phyloP scores from a whole-genome alignment of 1,140 invertebrate genomes.

The Achroia grisella region DNA sequence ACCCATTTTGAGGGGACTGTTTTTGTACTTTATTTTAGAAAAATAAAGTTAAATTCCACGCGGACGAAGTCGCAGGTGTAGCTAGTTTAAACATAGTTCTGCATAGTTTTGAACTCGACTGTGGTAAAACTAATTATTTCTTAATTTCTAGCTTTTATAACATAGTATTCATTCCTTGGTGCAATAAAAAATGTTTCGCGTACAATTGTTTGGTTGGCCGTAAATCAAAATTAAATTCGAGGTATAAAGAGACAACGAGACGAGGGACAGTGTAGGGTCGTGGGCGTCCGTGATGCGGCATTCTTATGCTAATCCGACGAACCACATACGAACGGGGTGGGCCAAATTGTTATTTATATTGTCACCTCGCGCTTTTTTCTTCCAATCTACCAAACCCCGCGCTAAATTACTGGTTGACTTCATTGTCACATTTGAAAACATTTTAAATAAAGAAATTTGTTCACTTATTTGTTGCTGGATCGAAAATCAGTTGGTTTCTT shows the following conservation, averaged over 20 bases:
- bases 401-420: constrained; percentile 50
- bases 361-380: constrained; percentile 68
- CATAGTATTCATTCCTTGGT: background rate
- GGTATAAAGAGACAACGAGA: constrained; percentile 66
- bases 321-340: constrained; percentile 67
- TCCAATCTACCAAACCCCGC: constrained; percentile 38
- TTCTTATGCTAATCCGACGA: constrained; percentile 71
- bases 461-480: too few species aligned
- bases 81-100: too few species aligned
- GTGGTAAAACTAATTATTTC: constrained; percentile 4
- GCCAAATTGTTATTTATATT: constrained; percentile 73
- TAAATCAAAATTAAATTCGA: constrained; percentile 73
- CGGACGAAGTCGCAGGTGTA: too few species aligned
- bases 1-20: too few species aligned
- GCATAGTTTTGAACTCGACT: too few species aligned
- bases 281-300: constrained; percentile 61
- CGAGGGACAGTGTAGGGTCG: constrained; percentile 43
- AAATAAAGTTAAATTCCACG: too few species aligned
- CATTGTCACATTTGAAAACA: constrained; percentile 11
- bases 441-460: constrained; percentile 7
- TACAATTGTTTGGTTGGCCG: constrained; percentile 58
- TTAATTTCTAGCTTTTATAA: constrained; percentile 1
- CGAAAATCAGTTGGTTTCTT: too few species aligned
- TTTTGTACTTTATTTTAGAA: too few species aligned
- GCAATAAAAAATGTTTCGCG: constrained; percentile 45